phyloP scores from a whole-genome alignment of 2,797 vertebrate species.

The Acridotheres tristis region DNA sequence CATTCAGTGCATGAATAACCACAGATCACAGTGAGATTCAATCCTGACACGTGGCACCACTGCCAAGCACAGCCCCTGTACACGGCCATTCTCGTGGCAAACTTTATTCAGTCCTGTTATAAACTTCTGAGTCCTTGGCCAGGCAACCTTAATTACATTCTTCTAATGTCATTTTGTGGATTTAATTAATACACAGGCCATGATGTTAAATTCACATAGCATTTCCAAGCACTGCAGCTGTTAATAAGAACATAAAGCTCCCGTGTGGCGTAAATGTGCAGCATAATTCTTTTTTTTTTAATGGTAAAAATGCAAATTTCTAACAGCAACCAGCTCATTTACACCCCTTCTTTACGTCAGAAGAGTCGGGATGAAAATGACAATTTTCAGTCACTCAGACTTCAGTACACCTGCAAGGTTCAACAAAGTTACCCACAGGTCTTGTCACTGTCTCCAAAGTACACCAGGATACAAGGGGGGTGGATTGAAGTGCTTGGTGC shows the following conservation, averaged over 20 bases:
- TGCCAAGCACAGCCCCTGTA: neutral
- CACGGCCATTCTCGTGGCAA: accelerated
- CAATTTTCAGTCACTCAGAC: neutral
- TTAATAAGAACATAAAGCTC: slow-evolving; percentile 5
- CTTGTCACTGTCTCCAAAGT: neutral
- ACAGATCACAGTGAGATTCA: neutral
- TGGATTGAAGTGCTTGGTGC: neutral
- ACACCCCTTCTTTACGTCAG: neutral
- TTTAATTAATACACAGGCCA: neutral
- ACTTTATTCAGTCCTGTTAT: neutral
- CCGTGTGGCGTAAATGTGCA: neutral
- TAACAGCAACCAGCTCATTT: neutral
- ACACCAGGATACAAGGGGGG: neutral
- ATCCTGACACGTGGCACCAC: neutral
- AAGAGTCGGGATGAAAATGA: neutral
- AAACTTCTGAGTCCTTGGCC: neutral
- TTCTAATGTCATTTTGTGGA: neutral
- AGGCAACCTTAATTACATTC: neutral
- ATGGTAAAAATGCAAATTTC: neutral
- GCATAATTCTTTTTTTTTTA: neutral
- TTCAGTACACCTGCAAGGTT: neutral
- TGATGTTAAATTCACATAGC: neutral
- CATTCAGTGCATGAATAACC: neutral
- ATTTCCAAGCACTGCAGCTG: neutral
- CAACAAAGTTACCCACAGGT: neutral